Percentiles rank a stretch among this genome's conserved stretches.
Evolutionary conservation across 2,797 vertebrate genomes (phyloP).

Genomic region (Fundulus diaphanus): DNA sequence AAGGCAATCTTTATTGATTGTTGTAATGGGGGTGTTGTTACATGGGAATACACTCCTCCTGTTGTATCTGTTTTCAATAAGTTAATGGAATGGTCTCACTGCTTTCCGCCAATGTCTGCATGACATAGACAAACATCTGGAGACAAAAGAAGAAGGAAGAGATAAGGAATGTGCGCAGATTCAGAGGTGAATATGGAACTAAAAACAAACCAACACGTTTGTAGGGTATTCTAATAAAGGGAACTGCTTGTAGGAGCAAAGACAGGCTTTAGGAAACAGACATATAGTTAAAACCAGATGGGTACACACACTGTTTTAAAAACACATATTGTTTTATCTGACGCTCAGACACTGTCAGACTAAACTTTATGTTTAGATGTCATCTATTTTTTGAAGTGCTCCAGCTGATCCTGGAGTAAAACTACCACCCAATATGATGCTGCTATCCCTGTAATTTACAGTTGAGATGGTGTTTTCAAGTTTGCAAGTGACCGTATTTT

Average conservation of each 20-base stretch:
- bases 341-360: not conserved
- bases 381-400: too few species aligned
- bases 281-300: not conserved
- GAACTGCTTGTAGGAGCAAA: not conserved
- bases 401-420: too few species aligned
- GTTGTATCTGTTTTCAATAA: conserved; percentile 73
- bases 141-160: conserved; percentile 47
- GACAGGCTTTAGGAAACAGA: not conserved
- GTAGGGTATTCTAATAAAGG: conserved; percentile 27
- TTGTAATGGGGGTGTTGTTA: conserved; percentile 37
- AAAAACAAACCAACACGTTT: conserved; percentile 36
- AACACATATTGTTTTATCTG: not conserved
- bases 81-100: conserved; percentile 49
- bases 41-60: conserved; percentile 51
- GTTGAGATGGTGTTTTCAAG: too few species aligned
- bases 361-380: too few species aligned
- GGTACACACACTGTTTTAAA: not conserved
- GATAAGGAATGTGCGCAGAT: conserved; percentile 46
- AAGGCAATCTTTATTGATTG: conserved; percentile 54
- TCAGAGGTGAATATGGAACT: conserved; percentile 36
- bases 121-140: conserved; percentile 71
- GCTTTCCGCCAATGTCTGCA: conserved; percentile 24
- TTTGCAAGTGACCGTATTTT: too few species aligned
- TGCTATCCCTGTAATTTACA: too few species aligned
- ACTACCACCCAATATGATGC: too few species aligned